phyloP scores from a whole-genome alignment of 92 coral and sea anemone species.

The Metridium senile region DNA sequence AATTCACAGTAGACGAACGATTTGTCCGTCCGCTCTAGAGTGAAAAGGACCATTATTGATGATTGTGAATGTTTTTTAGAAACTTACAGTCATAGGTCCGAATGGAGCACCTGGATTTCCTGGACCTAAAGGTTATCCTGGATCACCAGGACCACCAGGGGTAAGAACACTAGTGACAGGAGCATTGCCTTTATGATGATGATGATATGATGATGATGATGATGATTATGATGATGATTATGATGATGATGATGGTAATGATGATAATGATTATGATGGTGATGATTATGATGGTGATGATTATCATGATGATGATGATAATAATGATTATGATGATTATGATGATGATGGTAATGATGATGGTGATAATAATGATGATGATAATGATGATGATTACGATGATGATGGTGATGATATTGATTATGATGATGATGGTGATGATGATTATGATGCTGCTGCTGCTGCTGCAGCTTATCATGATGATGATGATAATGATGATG shows the following conservation, averaged over 20 bases:
- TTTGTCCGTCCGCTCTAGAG: too few relatives aligned
- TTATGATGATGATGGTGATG: neutral
- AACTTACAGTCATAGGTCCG: conserved; percentile 24
- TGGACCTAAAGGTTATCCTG: conserved; percentile 59
- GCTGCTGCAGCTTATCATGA: neutral
- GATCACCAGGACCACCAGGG: conserved; percentile 35
- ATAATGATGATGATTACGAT: neutral
- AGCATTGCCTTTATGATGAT: too few relatives aligned
- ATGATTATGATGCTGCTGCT: neutral
- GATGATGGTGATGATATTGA: neutral
- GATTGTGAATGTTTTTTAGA: too few relatives aligned
- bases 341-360: too few relatives aligned
- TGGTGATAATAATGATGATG: too few relatives aligned
- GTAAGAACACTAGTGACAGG: conserved; percentile 10
- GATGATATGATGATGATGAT: neutral
- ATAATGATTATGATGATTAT: too few relatives aligned
- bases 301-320: too few relatives aligned
- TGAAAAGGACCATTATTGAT: too few relatives aligned
- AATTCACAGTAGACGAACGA: too few relatives aligned
- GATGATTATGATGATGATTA: neutral
- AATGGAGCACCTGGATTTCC: conserved; percentile 50
- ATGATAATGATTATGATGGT: neutral
- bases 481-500: too few relatives aligned
- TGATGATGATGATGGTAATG: neutral
- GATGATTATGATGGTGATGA: too few relatives aligned